phyloP scores from a whole-genome alignment of 2,113 vertebrate genomes.

The Ranitomeya imitator region DNA sequence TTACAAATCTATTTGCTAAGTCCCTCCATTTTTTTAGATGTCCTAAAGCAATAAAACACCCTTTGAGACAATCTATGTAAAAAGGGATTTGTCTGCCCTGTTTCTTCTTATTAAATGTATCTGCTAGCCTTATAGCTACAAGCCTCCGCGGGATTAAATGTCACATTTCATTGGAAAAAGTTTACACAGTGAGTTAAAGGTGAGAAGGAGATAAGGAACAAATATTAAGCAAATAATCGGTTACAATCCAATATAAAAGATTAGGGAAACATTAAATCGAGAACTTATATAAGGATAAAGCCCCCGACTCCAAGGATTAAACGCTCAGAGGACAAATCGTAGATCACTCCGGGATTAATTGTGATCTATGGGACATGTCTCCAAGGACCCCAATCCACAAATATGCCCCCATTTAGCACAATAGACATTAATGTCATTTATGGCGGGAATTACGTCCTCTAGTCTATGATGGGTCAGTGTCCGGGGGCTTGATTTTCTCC shows the following conservation, averaged over 20 bases:
- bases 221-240: slow-evolving; percentile 44
- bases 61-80: background rate
- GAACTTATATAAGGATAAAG: background rate
- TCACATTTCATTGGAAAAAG: slow-evolving; percentile 54
- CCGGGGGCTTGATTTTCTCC: no score
- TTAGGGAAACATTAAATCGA: background rate
- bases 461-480: no score
- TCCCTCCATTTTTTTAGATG: no score
- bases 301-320: background rate
- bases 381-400: no score
- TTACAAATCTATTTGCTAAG: no score
- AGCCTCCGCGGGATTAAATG: slow-evolving; percentile 14
- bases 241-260: background rate
- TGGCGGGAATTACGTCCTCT: no score
- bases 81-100: background rate
- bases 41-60: no score
- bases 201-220: background rate
- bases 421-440: no score
- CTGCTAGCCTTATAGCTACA: background rate
- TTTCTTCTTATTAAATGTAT: background rate
- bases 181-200: background rate
- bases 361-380: no score
- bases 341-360: no score
- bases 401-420: no score
- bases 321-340: background rate